A percentile compares a stretch with the other conserved stretches of the same genome.
Conservation (phyloP, 2,797 vertebrate genomes). For the Malacoraja senta region DNA sequence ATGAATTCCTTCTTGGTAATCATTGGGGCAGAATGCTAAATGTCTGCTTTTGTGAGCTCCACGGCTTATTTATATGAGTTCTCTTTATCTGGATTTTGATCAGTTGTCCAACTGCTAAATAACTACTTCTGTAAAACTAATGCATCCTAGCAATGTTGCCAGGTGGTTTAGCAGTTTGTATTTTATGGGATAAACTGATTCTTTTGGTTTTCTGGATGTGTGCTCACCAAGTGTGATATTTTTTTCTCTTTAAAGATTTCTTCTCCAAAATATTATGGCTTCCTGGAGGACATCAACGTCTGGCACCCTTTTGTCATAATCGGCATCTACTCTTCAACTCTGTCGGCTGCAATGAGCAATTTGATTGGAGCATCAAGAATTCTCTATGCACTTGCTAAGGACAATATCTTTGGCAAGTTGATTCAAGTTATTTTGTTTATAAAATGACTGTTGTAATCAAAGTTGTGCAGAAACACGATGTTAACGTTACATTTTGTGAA, state of each 20-base stretch:
- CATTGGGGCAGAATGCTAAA: background rate
- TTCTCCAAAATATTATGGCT: constrained; percentile 76
- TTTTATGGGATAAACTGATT: background rate
- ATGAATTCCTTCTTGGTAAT: background rate
- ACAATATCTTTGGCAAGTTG: constrained; percentile 76
- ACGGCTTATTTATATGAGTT: no score
- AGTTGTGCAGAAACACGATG: background rate
- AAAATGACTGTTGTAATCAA: background rate
- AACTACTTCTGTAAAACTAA: background rate
- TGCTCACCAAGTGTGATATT: background rate
- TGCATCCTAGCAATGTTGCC: no score
- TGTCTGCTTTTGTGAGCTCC: background rate
- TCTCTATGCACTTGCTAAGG: constrained; percentile 75
- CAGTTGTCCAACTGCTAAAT: no score
- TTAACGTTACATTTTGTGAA: background rate
- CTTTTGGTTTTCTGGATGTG: background rate
- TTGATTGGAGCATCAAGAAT: constrained; percentile 82
- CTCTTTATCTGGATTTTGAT: no score
- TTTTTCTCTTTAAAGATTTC: constrained; percentile 50
- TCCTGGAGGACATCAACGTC: constrained; percentile 75
- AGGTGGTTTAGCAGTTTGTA: background rate
- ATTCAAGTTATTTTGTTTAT: background rate
- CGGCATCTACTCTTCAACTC: constrained; percentile 76
- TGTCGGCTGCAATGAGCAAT: constrained; percentile 82
- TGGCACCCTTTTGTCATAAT: constrained; percentile 73